These are phyloP conservation scores for Netelia inedita DNA, from an alignment of 2,888 invertebrate species.

Conservation along the genomic window DNA sequence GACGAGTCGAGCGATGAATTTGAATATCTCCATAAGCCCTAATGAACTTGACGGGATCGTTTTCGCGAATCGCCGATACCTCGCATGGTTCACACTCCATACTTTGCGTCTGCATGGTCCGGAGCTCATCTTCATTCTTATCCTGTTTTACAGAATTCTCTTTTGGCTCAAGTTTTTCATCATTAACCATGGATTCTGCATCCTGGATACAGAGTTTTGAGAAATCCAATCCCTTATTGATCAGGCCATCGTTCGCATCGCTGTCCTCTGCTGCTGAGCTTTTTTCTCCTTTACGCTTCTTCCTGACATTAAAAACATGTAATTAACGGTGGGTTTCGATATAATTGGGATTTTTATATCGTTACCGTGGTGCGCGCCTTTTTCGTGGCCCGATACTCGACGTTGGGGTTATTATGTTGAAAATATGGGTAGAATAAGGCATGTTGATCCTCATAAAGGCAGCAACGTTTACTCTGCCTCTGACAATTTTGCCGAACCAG, in stretches of 20 bases:
- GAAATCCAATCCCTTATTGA: constrained; percentile 46
- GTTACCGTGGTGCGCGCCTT: constrained; percentile 44
- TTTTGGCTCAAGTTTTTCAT: constrained; percentile 70
- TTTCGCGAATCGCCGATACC: constrained; percentile 57
- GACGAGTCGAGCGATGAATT: constrained; percentile 67
- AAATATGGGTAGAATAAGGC: constrained; percentile 86
- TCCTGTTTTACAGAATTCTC: constrained; percentile 74
- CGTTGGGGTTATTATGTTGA: constrained; percentile 83
- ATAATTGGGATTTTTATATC: constrained; percentile 26
- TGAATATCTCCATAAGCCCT: constrained; percentile 76
- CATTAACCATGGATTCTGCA: constrained; percentile 71
- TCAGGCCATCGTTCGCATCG: not conserved
- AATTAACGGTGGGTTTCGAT: constrained; percentile 13
- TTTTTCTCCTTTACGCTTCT: constrained; percentile 43
- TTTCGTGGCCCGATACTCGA: constrained; percentile 69
- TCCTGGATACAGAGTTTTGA: constrained; percentile 44
- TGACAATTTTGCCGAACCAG: constrained; percentile 89
- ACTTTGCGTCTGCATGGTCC: constrained; percentile 4
- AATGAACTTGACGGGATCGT: constrained; percentile 71
- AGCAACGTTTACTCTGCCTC: constrained; percentile 87
- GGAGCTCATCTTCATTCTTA: constrained; percentile 57
- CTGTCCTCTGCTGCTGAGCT: constrained; percentile 12
- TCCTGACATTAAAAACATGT: constrained; percentile 48
- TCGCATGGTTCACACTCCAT: constrained; percentile 71
- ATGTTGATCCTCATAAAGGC: constrained; percentile 87